These are phyloP conservation scores for Crypturellus tataupa DNA, from an alignment of 2,797 vertebrate species.

Conservation along the genomic window DNA sequence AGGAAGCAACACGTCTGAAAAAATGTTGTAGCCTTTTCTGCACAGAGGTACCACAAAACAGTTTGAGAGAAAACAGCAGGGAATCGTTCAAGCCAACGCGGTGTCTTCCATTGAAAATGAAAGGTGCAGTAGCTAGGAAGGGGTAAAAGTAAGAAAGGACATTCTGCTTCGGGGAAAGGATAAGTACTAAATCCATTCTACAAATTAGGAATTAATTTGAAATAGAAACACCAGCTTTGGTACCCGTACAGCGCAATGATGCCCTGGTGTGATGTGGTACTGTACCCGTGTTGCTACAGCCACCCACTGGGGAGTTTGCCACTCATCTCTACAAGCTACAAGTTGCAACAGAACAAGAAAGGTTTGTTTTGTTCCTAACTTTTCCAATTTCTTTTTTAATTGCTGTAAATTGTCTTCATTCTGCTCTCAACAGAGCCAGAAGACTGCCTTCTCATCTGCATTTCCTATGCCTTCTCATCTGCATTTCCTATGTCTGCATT, in stretches of 20 bases:
- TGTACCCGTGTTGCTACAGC: not conserved
- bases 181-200: not conserved
- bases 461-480: not conserved
- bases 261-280: constrained; percentile 33
- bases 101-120: not conserved
- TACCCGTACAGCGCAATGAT: constrained; percentile 19
- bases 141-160: not conserved
- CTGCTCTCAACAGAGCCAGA: not conserved
- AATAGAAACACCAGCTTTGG: not conserved
- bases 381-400: not conserved
- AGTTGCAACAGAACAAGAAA: not conserved
- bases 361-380: not conserved
- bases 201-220: not conserved
- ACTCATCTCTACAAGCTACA: not conserved
- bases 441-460: rapidly evolving
- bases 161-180: not conserved
- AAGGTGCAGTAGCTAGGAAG: not conserved
- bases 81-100: not conserved
- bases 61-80: not conserved
- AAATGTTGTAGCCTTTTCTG: not conserved
- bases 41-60: not conserved
- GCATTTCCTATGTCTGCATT: rapidly evolving
- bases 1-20: not conserved
- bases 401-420: not conserved
- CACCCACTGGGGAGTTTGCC: not conserved